Base-by-base conservation (phyloP, 2,113 vertebrate genomes). In the Turnix velox region DNA sequence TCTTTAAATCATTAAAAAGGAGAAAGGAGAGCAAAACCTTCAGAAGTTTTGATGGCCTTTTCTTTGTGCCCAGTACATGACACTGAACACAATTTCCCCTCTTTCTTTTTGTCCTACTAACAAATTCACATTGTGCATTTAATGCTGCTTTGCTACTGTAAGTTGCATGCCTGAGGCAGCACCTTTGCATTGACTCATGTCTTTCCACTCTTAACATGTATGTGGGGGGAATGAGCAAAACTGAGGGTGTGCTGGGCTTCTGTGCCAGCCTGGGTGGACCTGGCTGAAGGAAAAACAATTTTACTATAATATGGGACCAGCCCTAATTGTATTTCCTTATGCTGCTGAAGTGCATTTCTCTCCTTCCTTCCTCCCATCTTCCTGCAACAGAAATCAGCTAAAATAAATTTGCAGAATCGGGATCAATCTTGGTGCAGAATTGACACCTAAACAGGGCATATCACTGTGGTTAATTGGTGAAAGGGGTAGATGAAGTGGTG, bases 381-480 rank as follows among this genome's bases (percentile, higher is more conserved):
- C 3, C 12, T 33, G 91, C 66, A 67, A 30, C 71, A 84, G 88
- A 88, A 93, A 68, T 89, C 75, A 22, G n/a, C n/a, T 7, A 52
- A 83, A 66, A 35, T 18, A 18, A 28, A 4, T 33, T 18, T 59
- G 25, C n/a, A 43, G 9, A 22, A 27, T 14, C 2, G 11, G 63
- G 68, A 37, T 0, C 2, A 18, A 2, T 78, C 4, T 27, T 0
- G 8, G 39, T 12, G 39, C 35, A 62, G 52, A 45, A 42, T 45
- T 74, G 5, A 5, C 0, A 0, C 31, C 28, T 28, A 28, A 67
- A 45, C 7, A 12, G 27, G 39, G 7, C 42, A 65, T 30, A 39
- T 19, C 1, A 6, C 11, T 0, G 1, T 22, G 62, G 51, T 23
- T 33, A 4, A 22, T 9, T 14, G 45, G 48, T 2, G 39, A 22